Evolutionary conservation across 2,888 invertebrate species (phyloP).

Genomic region (Agrochola lychnidis): DNA sequence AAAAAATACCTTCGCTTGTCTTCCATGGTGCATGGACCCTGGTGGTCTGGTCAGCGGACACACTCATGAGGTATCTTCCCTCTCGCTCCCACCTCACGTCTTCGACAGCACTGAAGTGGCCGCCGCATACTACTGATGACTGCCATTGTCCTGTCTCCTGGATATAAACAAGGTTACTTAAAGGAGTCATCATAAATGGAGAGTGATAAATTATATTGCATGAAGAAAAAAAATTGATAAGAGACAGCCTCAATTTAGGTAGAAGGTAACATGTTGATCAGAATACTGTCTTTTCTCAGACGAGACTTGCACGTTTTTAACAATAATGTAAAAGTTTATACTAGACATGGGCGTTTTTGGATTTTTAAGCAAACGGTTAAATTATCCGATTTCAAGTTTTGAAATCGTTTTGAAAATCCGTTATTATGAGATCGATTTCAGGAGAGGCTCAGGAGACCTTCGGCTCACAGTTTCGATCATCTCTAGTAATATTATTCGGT

Average conservation of each 20-base stretch:
- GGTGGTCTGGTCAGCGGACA: constrained; percentile 97
- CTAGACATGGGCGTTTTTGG: too few relatives aligned
- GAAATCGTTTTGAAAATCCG: too few relatives aligned
- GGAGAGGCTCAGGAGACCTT: too few relatives aligned
- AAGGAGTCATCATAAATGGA: neutral
- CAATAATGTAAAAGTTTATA: too few relatives aligned
- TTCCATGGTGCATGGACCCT: constrained; percentile 97
- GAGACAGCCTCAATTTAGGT: neutral
- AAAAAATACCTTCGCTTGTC: constrained; percentile 58
- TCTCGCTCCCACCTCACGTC: constrained; percentile 95
- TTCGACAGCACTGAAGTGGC: constrained; percentile 96
- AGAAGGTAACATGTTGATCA: neutral
- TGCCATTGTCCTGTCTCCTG: constrained; percentile 90
- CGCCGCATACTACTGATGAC: constrained; percentile 93
- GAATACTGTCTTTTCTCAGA: neutral
- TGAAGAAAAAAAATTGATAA: neutral
- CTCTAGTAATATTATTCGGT: too few relatives aligned
- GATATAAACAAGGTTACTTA: neutral
- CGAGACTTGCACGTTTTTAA: neutral
- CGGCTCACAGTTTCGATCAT: too few relatives aligned
- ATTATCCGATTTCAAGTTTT: too few relatives aligned
- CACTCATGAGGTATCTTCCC: constrained; percentile 94
- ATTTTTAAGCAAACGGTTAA: too few relatives aligned
- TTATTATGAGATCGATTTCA: too few relatives aligned
- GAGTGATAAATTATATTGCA: neutral